These are phyloP conservation scores for Xenentodon cancila DNA, from an alignment of 2,797 vertebrate species.

Conservation along the genomic window DNA sequence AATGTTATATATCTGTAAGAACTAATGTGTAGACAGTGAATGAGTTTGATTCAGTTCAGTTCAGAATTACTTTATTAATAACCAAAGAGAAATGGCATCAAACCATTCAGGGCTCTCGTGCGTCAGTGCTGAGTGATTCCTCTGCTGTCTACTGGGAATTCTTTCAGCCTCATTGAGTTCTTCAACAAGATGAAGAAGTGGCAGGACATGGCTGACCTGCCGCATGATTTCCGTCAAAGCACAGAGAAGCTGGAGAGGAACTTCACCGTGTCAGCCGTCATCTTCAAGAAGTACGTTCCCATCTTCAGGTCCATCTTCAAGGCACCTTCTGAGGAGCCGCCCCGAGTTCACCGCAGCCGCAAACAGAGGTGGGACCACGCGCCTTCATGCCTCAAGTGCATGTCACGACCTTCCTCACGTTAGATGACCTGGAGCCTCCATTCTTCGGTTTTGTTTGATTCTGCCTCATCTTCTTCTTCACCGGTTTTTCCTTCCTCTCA, in stretches of 20 bases:
- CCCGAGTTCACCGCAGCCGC: conserved; percentile 89
- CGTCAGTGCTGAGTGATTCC: background rate
- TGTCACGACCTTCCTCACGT: background rate
- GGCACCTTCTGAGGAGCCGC: conserved; percentile 88
- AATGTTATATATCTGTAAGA: too few relatives aligned
- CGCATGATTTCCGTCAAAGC: conserved; percentile 89
- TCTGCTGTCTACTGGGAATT: background rate
- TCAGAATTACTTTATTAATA: too few relatives aligned
- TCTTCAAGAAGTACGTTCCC: conserved; percentile 96
- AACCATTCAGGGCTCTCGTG: too few relatives aligned
- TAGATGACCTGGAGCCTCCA: too few relatives aligned
- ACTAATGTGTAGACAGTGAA: too few relatives aligned
- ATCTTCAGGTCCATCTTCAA: conserved; percentile 94
- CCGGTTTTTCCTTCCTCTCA: too few relatives aligned
- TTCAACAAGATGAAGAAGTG: conserved; percentile 98
- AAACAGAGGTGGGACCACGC: conserved; percentile 86
- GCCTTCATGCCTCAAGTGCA: conserved; percentile 16
- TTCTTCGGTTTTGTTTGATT: too few relatives aligned
- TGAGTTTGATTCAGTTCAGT: too few relatives aligned
- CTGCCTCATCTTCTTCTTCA: too few relatives aligned
- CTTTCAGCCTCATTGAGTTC: conserved; percentile 90
- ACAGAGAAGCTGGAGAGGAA: conserved; percentile 93
- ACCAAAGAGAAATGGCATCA: too few relatives aligned
- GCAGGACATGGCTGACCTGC: conserved; percentile 94
- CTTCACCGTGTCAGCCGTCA: conserved; percentile 93